A percentile compares a stretch with the other conserved stretches of the same genome.
phyloP scores from a whole-genome alignment of 2,888 invertebrate species.

The Cheilosia grossa region DNA sequence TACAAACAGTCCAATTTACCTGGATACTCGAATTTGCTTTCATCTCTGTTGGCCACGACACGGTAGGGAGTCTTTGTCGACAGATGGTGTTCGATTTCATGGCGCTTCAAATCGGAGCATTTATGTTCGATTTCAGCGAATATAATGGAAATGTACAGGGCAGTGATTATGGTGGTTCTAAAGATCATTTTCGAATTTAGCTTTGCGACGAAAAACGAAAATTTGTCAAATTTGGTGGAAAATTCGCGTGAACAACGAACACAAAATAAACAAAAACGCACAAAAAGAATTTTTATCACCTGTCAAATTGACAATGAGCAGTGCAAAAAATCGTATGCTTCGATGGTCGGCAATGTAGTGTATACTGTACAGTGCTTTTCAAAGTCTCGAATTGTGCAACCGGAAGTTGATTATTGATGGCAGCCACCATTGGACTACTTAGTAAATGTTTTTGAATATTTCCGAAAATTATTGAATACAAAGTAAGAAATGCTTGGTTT shows the following conservation, averaged over 20 bases:
- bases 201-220: conserved; percentile 28
- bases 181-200: conserved; percentile 59
- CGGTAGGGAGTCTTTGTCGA: conserved; percentile 90
- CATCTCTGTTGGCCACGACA: conserved; percentile 87
- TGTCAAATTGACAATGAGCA: conserved; percentile 61
- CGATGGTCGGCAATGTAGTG: conserved; percentile 40
- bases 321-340: conserved; percentile 42
- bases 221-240: conserved; percentile 51
- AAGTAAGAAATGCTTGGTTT: too few species aligned
- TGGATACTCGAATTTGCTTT: conserved; percentile 85
- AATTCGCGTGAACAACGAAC: conserved; percentile 59
- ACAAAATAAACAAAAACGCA: conserved; percentile 67
- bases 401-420: conserved; percentile 22
- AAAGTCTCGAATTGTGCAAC: conserved; percentile 44
- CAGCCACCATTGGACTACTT: too few species aligned
- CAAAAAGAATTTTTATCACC: conserved; percentile 61
- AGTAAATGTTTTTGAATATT: too few species aligned
- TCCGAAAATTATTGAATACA: too few species aligned
- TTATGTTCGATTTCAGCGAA: conserved; percentile 59
- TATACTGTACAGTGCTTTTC: not conserved
- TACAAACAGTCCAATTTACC: conserved; percentile 82
- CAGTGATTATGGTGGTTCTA: conserved; percentile 50
- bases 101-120: conserved; percentile 77
- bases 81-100: conserved; percentile 84
- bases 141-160: conserved; percentile 64